These are phyloP conservation scores for Alloscopus bannaensis DNA, from an alignment of 2,888 invertebrate genomes.

Conservation along the genomic window DNA sequence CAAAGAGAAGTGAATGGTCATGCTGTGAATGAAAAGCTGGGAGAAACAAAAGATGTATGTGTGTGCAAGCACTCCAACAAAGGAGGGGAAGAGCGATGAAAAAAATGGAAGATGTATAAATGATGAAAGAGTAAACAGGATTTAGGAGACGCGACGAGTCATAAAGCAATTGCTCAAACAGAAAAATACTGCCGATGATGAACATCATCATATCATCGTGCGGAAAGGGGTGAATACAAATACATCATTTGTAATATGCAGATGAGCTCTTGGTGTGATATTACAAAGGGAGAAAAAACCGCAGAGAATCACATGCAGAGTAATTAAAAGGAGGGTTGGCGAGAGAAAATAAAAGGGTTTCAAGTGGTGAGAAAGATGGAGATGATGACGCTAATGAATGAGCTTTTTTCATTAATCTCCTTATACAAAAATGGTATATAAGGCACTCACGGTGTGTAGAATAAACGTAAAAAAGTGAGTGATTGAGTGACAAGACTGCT, in stretches of 20 bases:
- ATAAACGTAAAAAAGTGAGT: slow-evolving; percentile 11
- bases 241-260: background rate
- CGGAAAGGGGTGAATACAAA: background rate
- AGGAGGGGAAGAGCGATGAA: background rate
- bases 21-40: background rate
- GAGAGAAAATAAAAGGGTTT: no score
- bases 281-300: slow-evolving; percentile 25
- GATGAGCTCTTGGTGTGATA: slow-evolving; percentile 30
- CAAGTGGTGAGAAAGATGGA: no score
- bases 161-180: slow-evolving; percentile 35
- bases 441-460: no score
- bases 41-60: slow-evolving; percentile 4
- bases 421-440: background rate
- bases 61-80: background rate
- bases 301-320: slow-evolving; percentile 47
- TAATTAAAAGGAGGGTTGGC: slow-evolving; percentile 58
- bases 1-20: background rate
- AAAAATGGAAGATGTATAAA: slow-evolving; percentile 7
- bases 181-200: background rate
- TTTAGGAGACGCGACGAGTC: slow-evolving; percentile 9
- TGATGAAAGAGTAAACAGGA: slow-evolving; percentile 29
- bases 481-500: slow-evolving; percentile 6
- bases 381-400: slow-evolving; percentile 33
- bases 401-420: slow-evolving; percentile 7
- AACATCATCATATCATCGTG: slow-evolving; percentile 24